Evolutionary conservation across 1,140 invertebrate species (phyloP).

Genomic region (Thalassaphorura encarpata): DNA sequence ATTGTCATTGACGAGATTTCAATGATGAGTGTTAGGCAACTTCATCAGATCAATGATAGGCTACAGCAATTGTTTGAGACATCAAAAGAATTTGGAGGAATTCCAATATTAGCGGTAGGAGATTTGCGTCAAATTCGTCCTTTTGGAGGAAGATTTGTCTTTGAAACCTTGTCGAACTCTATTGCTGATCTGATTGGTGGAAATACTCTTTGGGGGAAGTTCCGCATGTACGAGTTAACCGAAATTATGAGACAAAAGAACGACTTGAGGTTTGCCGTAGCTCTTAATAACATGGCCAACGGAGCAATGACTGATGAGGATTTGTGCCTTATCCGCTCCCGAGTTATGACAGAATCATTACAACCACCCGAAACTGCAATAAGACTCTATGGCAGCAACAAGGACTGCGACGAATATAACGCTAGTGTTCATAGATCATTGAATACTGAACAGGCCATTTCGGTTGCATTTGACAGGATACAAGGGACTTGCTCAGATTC

Average conservation of each 20-base stretch:
- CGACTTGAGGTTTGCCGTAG: conserved; percentile 6
- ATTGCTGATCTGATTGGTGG: background rate
- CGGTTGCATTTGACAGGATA: background rate
- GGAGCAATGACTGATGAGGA: background rate
- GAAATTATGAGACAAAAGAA: conserved; percentile 18
- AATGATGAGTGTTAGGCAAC: conserved; percentile 34
- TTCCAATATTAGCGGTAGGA: conserved; percentile 27
- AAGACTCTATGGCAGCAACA: background rate
- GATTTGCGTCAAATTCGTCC: conserved; percentile 33
- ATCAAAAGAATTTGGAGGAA: conserved; percentile 29
- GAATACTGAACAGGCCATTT: background rate
- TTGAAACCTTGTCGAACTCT: background rate
- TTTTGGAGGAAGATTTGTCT: conserved; percentile 6
- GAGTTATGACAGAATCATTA: background rate
- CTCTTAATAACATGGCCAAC: conserved; percentile 7
- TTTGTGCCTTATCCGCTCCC: background rate
- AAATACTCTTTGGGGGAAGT: conserved; percentile 4
- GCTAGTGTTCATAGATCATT: background rate
- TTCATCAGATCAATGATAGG: conserved; percentile 32
- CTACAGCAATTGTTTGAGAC: conserved; percentile 35
- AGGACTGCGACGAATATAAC: background rate
- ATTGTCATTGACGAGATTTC: conserved; percentile 39
- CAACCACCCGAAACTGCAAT: background rate
- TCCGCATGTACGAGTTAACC: conserved; percentile 9
- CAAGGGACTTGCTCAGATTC: background rate